Base-by-base conservation (phyloP, 2,888 invertebrate species). In the Globia sparganii region DNA sequence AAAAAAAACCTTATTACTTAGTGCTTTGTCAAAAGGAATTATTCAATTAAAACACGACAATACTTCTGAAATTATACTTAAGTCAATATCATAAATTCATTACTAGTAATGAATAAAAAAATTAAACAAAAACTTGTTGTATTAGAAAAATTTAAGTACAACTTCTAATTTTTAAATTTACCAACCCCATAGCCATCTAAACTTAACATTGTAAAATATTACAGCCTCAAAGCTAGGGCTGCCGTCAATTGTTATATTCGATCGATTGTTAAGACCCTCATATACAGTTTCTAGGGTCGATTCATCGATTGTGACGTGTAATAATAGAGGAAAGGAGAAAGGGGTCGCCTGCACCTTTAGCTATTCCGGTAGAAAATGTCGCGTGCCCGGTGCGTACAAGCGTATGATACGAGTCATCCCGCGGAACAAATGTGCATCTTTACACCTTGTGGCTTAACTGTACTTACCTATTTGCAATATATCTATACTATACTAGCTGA, bases 321-420 rank as follows among this genome's bases (percentile, higher is more conserved):
- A 92, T 92, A 93, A 93, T 93, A 93, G 89, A 86, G 83, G 84
- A 88, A 86, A 91, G 89, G 92, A 94, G 95, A 95, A 95, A 95
- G 94, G 95, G 95, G 94, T 94, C 88, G 89, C 71, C 81, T 90
- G 94, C 95, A 95, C 95, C 95, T 95, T 95, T 92, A 83, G 78
- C 87, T 88, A 84, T 88, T 88, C 89, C 88, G 90, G 92, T 89
- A 86, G 84, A 88, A 88, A 85, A 90, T 92, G 95, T 94, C 95
- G 94, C 95, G 95, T 94, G 95, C 94, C 91, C 83, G 88, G 89
- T 89, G 89, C 87, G 84, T 72, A 86, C 75, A 82, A 81, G 86
- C 80, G 83, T 77, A 79, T 75, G 85, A 84, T 85, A 81, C 66
- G 71, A 81, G 78, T 46, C 82, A 81, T 77, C 78, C 43, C 65